Conservation (phyloP, 1,140 invertebrate genomes). For the Atta cephalotes region DNA sequence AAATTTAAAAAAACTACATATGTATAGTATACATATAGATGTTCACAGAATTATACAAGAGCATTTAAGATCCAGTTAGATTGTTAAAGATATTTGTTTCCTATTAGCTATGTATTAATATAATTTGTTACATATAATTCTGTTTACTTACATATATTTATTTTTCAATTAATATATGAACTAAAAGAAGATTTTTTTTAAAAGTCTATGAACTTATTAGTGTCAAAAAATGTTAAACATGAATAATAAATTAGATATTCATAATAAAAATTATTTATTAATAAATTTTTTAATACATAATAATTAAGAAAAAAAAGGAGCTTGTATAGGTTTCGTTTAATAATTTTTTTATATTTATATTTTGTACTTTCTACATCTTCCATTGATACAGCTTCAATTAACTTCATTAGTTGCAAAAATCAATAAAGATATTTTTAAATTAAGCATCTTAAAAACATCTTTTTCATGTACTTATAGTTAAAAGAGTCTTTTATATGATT, state of each 20-base stretch:
- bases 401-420: neutral
- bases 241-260: neutral
- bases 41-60: too few relatives aligned
- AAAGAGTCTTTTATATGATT: neutral
- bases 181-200: neutral
- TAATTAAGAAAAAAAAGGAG: neutral
- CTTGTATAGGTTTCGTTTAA: neutral
- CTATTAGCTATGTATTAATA: neutral
- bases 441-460: neutral
- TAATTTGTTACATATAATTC: neutral
- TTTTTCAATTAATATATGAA: neutral
- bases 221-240: neutral
- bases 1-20: too few relatives aligned
- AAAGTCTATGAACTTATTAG: neutral
- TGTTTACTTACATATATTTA: neutral
- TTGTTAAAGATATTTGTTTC: too few relatives aligned
- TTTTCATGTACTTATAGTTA: neutral
- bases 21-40: too few relatives aligned
- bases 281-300: neutral
- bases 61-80: too few relatives aligned
- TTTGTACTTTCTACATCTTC: neutral
- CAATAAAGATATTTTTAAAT: neutral
- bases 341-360: neutral
- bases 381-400: neutral
- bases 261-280: constrained; percentile 12